Evolutionary conservation across 2,888 invertebrate species (phyloP).

Genomic region (Rotaria sp.): DNA sequence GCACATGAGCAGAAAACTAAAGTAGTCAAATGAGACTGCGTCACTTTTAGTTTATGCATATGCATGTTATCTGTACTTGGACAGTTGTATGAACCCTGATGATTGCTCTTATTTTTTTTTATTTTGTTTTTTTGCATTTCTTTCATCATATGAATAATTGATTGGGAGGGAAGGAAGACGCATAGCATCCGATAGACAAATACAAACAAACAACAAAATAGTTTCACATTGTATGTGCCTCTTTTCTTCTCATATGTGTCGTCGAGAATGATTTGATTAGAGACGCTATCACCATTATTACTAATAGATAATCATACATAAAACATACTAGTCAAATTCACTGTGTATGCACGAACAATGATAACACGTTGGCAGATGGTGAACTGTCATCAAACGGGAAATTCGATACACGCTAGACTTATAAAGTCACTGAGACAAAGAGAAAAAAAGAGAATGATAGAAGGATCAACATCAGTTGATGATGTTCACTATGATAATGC

Average conservation of each 20-base stretch:
- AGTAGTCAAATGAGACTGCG: background rate
- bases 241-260: background rate
- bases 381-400: background rate
- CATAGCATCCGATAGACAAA: background rate
- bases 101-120: too few species aligned
- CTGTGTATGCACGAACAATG: background rate
- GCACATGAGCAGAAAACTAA: background rate
- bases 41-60: background rate
- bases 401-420: background rate
- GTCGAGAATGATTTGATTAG: background rate
- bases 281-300: background rate
- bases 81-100: background rate
- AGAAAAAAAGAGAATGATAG: background rate
- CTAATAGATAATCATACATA: background rate
- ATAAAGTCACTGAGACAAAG: background rate
- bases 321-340: background rate
- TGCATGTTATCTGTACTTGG: background rate
- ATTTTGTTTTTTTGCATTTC: background rate
- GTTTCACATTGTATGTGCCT: background rate
- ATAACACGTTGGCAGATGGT: background rate
- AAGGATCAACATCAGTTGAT: background rate
- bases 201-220: background rate
- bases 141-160: constrained; percentile 3
- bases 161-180: background rate
- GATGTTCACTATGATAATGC: background rate